Evolutionary conservation across 2,113 vertebrate genomes (phyloP).

Genomic region (Clinocottus analis): DNA sequence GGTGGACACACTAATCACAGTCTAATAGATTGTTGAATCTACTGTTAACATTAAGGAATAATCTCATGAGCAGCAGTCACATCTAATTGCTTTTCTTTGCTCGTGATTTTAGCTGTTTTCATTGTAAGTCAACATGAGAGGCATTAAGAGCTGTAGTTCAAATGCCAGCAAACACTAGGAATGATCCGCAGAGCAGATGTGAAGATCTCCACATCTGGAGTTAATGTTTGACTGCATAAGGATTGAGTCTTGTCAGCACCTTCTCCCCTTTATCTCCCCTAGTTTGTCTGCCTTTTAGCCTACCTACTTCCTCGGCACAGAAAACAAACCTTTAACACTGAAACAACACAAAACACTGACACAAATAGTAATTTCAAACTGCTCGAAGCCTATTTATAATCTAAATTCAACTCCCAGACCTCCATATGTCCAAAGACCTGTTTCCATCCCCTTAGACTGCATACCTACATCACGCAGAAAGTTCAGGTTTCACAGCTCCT

Average conservation of each 20-base stretch:
- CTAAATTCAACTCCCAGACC: slow-evolving; percentile 65
- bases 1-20: background rate
- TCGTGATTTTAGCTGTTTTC: background rate
- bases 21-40: slow-evolving; percentile 9
- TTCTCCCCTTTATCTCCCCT: slow-evolving; percentile 17
- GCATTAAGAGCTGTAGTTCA: slow-evolving; percentile 5
- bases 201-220: slow-evolving; percentile 33
- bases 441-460: slow-evolving; percentile 60
- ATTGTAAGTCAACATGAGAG: background rate
- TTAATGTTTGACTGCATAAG: slow-evolving; percentile 6
- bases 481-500: slow-evolving; percentile 69
- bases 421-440: slow-evolving; percentile 45
- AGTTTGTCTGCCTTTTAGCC: slow-evolving; percentile 2
- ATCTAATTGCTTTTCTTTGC: slow-evolving; percentile 19
- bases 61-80: background rate
- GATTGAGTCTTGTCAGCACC: slow-evolving; percentile 7
- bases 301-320: background rate
- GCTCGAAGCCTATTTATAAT: slow-evolving; percentile 52
- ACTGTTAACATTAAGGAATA: slow-evolving; percentile 11
- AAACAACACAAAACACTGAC: slow-evolving; percentile 13
- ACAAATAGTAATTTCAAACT: slow-evolving; percentile 40
- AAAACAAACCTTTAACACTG: slow-evolving; percentile 12
- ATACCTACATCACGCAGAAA: slow-evolving; percentile 65
- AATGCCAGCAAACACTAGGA: background rate
- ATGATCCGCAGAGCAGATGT: background rate